These are phyloP conservation scores for Kuschelorhynchus macadamiae DNA, from an alignment of 2,888 invertebrate genomes.

Conservation along the genomic window DNA sequence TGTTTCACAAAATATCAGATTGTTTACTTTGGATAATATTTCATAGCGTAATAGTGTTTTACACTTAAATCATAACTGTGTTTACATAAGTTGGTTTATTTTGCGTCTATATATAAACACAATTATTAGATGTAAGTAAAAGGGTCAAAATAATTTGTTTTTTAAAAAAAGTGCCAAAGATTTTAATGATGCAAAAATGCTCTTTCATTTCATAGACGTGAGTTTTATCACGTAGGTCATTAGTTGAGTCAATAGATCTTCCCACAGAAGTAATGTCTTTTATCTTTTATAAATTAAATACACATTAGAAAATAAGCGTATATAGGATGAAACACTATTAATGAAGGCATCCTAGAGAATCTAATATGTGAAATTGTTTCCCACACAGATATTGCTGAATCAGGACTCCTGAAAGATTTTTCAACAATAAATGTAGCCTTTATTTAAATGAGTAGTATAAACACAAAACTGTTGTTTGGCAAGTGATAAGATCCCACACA, in stretches of 20 bases:
- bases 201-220: neutral
- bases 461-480: too few species aligned
- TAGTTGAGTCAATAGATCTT: neutral
- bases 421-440: too few species aligned
- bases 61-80: constrained; percentile 25
- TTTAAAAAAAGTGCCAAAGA: constrained; percentile 1
- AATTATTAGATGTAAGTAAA: constrained; percentile 2
- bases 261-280: too few species aligned
- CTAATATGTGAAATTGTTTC: too few species aligned
- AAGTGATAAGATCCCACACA: too few species aligned
- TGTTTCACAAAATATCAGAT: too few species aligned
- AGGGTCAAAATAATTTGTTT: neutral
- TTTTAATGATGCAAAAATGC: constrained; percentile 14
- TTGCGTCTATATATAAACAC: constrained; percentile 6
- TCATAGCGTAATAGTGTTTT: constrained; percentile 23
- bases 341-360: too few species aligned
- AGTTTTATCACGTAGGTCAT: constrained; percentile 13
- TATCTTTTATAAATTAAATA: too few species aligned
- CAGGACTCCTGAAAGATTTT: too few species aligned
- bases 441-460: too few species aligned
- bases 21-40: constrained; percentile 27
- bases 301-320: neutral
- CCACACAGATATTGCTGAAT: too few species aligned
- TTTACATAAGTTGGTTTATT: constrained; percentile 17
- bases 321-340: neutral